These are phyloP conservation scores for Dromius quadrimaculatus DNA, from an alignment of 2,888 invertebrate genomes.

Conservation along the genomic window DNA sequence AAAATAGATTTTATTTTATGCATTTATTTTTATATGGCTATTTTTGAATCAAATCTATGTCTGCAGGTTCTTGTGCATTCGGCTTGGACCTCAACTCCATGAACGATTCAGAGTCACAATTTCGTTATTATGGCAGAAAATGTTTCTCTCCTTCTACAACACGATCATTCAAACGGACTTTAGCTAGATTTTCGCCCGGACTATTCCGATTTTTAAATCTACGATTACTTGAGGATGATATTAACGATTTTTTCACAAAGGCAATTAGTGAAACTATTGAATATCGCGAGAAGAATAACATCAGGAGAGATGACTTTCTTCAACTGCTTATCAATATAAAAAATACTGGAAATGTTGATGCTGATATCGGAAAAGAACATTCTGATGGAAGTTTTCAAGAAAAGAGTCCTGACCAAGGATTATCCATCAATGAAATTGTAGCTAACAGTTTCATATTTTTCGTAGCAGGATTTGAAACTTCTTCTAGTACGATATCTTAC, in stretches of 20 bases:
- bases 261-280: constrained; percentile 56
- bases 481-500: not conserved
- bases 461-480: constrained; percentile 7
- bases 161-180: too few species aligned
- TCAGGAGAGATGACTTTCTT: not conserved
- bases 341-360: constrained; percentile 23
- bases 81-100: too few species aligned
- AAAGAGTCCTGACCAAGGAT: not conserved
- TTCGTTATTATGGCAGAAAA: too few species aligned
- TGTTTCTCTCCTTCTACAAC: too few species aligned
- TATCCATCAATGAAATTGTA: not conserved
- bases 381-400: not conserved
- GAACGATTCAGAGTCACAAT: too few species aligned
- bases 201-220: constrained; percentile 3
- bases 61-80: too few species aligned
- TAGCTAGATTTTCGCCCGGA: too few species aligned
- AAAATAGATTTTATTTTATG: too few species aligned
- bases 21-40: too few species aligned
- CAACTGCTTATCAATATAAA: constrained; percentile 1
- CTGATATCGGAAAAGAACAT: not conserved
- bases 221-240: constrained; percentile 45
- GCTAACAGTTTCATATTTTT: not conserved
- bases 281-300: not conserved
- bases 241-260: not conserved
- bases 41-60: too few species aligned